phyloP scores from a whole-genome alignment of 2,888 invertebrate species.

The Phymatocera aterrima region DNA sequence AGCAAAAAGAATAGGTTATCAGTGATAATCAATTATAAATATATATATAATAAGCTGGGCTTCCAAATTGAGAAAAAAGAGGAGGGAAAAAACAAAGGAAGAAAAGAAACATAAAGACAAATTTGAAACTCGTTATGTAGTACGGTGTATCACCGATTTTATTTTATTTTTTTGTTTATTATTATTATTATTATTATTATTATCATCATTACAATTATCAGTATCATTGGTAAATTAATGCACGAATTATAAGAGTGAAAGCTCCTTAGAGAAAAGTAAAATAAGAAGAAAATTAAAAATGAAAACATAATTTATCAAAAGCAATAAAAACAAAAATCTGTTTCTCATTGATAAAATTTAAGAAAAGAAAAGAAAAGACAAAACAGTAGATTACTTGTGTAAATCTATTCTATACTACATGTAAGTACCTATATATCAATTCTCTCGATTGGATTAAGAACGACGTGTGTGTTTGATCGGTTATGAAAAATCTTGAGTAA shows the following conservation, averaged over 20 bases:
- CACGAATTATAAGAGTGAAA: not conserved
- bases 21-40: conserved; percentile 35
- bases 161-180: no score
- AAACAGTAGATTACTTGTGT: no score
- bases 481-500: not conserved
- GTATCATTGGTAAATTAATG: not conserved
- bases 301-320: not conserved
- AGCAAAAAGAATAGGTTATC: not conserved
- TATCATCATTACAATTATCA: not conserved
- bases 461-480: no score
- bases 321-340: conserved; percentile 27
- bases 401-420: no score
- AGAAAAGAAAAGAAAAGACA: not conserved
- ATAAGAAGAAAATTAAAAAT: not conserved
- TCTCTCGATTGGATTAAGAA: not conserved
- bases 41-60: conserved; percentile 36
- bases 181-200: no score
- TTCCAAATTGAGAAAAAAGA: conserved; percentile 26
- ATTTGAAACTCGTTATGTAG: conserved; percentile 21
- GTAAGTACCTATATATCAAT: not conserved
- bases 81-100: not conserved
- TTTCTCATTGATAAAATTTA: conserved; percentile 24
- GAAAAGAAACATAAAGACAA: not conserved
- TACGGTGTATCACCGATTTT: conserved; percentile 36
- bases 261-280: not conserved